Percentiles rank a stretch among this genome's conserved stretches.
phyloP scores from a whole-genome alignment of 2,797 vertebrate genomes.

The Emydoidea blandingii region DNA sequence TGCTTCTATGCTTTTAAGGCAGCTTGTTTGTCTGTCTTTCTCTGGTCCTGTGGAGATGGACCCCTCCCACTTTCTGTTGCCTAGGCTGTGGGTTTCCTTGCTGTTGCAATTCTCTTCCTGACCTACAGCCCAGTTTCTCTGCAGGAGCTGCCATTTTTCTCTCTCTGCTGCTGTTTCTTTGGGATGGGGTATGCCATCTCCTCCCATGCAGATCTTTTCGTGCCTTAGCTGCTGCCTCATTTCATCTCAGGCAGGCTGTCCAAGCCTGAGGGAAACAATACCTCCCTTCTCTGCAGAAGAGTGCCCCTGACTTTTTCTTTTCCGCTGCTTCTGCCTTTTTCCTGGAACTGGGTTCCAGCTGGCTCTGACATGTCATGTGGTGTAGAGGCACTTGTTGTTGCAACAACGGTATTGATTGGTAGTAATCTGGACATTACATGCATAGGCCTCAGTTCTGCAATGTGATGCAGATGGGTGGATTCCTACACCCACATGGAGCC shows the following conservation, averaged over 20 bases:
- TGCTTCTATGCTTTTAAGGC: neutral
- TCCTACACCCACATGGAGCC: neutral
- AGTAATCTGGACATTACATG: neutral
- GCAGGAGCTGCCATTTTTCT: neutral
- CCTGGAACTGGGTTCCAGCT: neutral
- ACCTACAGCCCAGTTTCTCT: neutral
- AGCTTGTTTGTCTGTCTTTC: neutral
- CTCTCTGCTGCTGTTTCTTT: neutral
- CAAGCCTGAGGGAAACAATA: neutral
- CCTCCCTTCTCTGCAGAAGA: neutral
- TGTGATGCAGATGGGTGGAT: neutral
- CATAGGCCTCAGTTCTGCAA: neutral
- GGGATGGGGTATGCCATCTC: neutral
- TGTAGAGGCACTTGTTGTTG: neutral
- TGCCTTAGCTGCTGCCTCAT: neutral
- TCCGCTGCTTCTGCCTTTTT: neutral
- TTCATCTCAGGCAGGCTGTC: neutral
- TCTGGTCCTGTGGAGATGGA: neutral
- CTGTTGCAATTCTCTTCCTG: neutral
- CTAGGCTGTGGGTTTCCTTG: neutral
- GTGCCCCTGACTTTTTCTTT: neutral
- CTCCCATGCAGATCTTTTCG: neutral
- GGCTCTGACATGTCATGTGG: neutral
- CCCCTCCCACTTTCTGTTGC: neutral
- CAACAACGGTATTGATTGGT: neutral